A percentile compares a stretch with the other conserved stretches of the same genome.
These are phyloP conservation scores for Tetrao urogallus DNA, from an alignment of 2,113 vertebrate genomes.

Conservation along the genomic window DNA sequence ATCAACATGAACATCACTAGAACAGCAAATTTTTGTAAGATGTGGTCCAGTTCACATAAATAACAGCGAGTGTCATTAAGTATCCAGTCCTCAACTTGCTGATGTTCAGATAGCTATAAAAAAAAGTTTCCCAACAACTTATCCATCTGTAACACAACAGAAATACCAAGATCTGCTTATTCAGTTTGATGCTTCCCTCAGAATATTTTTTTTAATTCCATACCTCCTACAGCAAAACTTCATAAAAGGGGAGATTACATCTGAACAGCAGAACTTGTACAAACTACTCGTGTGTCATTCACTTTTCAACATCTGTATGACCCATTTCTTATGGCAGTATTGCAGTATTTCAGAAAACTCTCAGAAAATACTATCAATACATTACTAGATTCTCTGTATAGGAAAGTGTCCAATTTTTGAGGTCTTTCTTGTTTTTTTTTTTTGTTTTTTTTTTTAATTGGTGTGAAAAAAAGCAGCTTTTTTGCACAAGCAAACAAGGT, in stretches of 20 bases:
- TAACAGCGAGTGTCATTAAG: background rate
- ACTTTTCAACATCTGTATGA: background rate
- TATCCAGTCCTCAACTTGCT: background rate
- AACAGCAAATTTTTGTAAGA: background rate
- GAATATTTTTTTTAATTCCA: background rate
- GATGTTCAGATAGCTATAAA: background rate
- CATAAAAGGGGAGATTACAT: background rate
- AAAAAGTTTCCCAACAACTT: background rate
- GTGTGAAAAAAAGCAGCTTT: background rate
- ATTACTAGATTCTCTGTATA: background rate
- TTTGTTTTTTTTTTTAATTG: accelerated
- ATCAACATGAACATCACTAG: background rate
- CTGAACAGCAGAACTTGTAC: background rate
- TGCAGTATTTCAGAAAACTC: background rate
- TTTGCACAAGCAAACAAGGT: background rate
- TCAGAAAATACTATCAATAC: background rate
- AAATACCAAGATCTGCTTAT: background rate
- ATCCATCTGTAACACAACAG: background rate
- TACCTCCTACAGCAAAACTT: background rate
- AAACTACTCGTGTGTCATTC: background rate
- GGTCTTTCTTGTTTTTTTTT: too few species aligned
- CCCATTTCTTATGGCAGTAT: background rate
- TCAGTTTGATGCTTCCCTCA: background rate
- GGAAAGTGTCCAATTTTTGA: background rate
- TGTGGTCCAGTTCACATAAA: background rate